Evolutionary conservation across 2,113 vertebrate species (phyloP).

Genomic region (Bolborhynchus lineola): DNA sequence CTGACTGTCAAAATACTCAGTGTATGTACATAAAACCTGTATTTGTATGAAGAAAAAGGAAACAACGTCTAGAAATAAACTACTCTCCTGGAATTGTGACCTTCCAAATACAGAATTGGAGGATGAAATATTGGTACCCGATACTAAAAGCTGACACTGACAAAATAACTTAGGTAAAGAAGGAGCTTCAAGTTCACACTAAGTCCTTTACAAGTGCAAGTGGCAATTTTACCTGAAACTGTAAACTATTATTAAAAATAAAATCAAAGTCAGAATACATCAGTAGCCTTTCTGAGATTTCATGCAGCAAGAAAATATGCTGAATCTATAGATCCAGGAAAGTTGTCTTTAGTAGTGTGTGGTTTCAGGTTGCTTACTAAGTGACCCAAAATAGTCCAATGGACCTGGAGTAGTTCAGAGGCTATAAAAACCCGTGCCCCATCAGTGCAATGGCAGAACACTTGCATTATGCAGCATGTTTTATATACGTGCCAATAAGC

Average conservation of each 20-base stretch:
- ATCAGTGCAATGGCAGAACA: not conserved
- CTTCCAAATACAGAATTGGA: not conserved
- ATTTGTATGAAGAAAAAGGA: not conserved
- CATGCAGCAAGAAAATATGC: not conserved
- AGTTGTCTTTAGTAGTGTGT: not conserved
- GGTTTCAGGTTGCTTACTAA: not conserved
- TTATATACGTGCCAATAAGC: not conserved
- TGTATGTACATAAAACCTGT: not conserved
- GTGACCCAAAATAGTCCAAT: not conserved
- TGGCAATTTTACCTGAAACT: not conserved
- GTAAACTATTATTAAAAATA: not conserved
- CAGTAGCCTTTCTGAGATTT: not conserved
- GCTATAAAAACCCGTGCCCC: not conserved
- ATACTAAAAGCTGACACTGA: not conserved
- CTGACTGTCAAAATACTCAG: not conserved
- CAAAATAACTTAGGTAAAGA: not conserved
- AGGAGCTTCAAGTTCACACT: not conserved
- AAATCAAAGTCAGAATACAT: not conserved
- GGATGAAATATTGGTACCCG: not conserved
- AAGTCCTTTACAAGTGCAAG: not conserved
- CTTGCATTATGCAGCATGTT: not conserved
- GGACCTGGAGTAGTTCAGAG: not conserved
- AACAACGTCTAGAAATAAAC: not conserved
- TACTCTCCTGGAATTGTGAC: not conserved
- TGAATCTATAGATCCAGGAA: not conserved